Evolutionary conservation across 1,140 invertebrate genomes (phyloP), one percentile per base, ranked within the genome.

Genomic region (Helicoverpa zea): DNA sequence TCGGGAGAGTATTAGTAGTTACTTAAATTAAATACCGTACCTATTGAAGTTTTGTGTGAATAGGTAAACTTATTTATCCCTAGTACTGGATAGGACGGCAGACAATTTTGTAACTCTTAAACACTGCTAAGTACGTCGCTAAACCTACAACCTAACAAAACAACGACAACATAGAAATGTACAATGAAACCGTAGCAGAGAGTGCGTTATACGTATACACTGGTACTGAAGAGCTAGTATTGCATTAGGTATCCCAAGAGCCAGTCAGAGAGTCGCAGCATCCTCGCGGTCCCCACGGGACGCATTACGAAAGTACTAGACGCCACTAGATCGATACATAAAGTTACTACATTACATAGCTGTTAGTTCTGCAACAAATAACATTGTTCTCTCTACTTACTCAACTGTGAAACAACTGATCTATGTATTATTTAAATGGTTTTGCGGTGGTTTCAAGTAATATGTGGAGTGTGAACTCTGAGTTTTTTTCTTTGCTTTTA

Each of bases 221-320:
- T 12, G 30, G 80, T 80, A 82, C 63, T 77, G 77, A 23, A 79
- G 84, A 90, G 86, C 88, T 89, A 88, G 87, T 86, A 87, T 88
- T 91, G 89, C 90, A 92, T 92, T 90, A 91, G 89, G 81, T 87
- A 85, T 88, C 90, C 88, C 90, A 54, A 70, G 91, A 87, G 90
- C 83, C 76, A 79, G 80, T 78, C 85, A 80, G 86, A 88, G 89
- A 90, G 89, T 93, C 90, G 89, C 91, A 92, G 88, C 91, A 89
- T 90, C 88, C 91, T 91, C 87, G 86, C 86, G 84, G 79, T 83
- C 85, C 92, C 88, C 91, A 61, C 77, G 91, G 90, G 92, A 93
- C 90, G 87, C 92, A 93, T 94, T 93, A 92, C 87, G 90, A 90
- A 89, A 94, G 88, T 90, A 92, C 92, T 92, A 90, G 89, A 90